Evolutionary conservation across 2,888 invertebrate genomes (phyloP).

Genomic region (Pristionchus exspectatus): DNA sequence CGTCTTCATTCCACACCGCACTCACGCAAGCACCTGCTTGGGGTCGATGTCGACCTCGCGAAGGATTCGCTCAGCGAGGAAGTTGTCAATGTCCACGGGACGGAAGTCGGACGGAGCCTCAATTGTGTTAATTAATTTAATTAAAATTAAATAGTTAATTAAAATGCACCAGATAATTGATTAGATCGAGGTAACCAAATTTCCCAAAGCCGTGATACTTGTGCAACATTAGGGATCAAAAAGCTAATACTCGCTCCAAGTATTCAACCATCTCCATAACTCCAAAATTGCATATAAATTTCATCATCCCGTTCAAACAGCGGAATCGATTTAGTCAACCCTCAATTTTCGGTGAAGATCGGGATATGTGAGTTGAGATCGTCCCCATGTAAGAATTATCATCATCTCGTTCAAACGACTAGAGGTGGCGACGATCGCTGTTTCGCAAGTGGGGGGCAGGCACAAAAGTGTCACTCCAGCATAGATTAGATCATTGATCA

Average conservation of each 20-base stretch:
- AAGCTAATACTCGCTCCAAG: no score
- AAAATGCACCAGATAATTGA: no score
- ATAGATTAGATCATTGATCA: background rate
- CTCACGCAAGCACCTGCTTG: constrained; percentile 41
- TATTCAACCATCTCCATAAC: no score
- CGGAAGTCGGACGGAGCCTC: constrained; percentile 52
- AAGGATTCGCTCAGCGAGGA: constrained; percentile 50
- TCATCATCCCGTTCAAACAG: no score
- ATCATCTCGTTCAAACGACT: background rate
- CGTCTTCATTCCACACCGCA: background rate
- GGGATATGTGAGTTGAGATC: no score
- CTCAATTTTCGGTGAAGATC: no score
- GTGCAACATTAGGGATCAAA: background rate
- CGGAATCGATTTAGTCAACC: no score
- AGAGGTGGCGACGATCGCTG: background rate
- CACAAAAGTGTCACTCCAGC: constrained; percentile 12
- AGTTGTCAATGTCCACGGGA: constrained; percentile 52
- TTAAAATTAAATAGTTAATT: no score
- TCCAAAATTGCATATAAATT: no score
- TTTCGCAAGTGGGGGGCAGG: constrained; percentile 6
- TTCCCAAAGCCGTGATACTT: background rate
- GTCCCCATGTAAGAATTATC: background rate
- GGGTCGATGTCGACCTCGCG: constrained; percentile 52
- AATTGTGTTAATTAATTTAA: background rate
- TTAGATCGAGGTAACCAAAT: no score